A percentile compares a stretch with the other conserved stretches of the same genome.
phyloP scores from a whole-genome alignment of 2,113 vertebrate species.

The Syrrhaptes paradoxus region DNA sequence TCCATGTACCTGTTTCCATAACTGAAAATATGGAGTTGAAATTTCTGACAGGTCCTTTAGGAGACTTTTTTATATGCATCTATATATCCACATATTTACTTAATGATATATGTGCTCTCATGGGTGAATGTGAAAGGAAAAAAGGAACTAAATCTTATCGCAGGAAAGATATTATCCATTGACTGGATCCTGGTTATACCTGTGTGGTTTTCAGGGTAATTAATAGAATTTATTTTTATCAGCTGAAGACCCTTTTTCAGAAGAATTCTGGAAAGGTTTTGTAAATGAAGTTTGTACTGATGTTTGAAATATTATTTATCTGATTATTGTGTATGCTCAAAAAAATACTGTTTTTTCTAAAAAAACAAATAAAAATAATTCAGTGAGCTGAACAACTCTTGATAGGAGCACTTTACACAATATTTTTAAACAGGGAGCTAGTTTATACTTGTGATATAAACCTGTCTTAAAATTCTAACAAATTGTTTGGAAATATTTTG shows the following conservation, averaged over 20 bases:
- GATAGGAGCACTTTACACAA: background rate
- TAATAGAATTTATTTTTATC: conserved; percentile 62
- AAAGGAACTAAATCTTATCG: background rate
- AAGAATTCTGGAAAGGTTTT: conserved; percentile 55
- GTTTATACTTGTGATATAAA: background rate
- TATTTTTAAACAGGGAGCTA: background rate
- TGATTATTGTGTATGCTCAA: background rate
- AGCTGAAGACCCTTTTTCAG: conserved; percentile 30
- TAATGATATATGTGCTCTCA: background rate
- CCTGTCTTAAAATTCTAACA: background rate
- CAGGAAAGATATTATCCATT: background rate
- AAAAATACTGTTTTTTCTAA: background rate
- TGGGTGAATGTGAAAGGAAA: background rate
- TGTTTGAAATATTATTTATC: conserved; percentile 53
- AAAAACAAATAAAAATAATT: conserved; percentile 11
- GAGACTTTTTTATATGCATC: background rate
- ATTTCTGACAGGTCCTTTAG: background rate
- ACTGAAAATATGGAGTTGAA: background rate
- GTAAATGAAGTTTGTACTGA: conserved; percentile 59
- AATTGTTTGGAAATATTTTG: background rate
- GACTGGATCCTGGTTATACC: background rate
- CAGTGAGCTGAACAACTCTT: background rate
- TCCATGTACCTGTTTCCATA: background rate
- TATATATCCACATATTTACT: background rate
- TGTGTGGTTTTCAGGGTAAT: conserved; percentile 49